Percentiles rank a stretch among this genome's conserved stretches.
Evolutionary conservation across 2,113 vertebrate species (phyloP).

Genomic region (Melanotaenia duboulayi): DNA sequence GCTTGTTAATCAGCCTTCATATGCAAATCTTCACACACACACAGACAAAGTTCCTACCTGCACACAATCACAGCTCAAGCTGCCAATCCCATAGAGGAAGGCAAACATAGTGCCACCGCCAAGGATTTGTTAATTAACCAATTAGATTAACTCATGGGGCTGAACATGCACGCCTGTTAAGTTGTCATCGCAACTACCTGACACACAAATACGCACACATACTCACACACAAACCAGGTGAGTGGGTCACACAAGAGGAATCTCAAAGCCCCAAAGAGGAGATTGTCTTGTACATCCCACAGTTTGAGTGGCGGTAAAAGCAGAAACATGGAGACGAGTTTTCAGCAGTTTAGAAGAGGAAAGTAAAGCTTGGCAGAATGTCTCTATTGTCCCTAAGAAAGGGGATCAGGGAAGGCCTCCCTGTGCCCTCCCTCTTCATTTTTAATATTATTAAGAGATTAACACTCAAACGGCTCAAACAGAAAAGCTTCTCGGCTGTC

Average conservation of each 20-base stretch:
- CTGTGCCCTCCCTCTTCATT: constrained; percentile 38
- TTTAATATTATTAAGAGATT: background rate
- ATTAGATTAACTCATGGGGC: constrained; percentile 54
- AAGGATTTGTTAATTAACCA: constrained; percentile 60
- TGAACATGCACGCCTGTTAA: constrained; percentile 55
- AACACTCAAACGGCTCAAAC: background rate
- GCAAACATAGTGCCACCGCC: constrained; percentile 62
- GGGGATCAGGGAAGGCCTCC: constrained; percentile 24
- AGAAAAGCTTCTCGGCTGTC: background rate
- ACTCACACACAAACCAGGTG: constrained; percentile 7
- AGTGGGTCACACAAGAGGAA: no score
- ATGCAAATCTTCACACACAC: background rate
- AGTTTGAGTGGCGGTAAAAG: constrained; percentile 50
- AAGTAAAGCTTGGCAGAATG: constrained; percentile 47
- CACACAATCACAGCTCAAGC: constrained; percentile 55
- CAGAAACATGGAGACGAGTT: constrained; percentile 46
- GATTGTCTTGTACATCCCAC: background rate
- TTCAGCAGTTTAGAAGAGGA: constrained; percentile 38
- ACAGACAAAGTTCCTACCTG: constrained; percentile 29
- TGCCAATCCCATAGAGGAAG: constrained; percentile 45
- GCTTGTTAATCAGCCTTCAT: background rate
- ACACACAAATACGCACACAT: constrained; percentile 20
- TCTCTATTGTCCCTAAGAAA: constrained; percentile 53
- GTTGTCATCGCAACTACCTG: constrained; percentile 63
- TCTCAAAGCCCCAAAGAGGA: background rate